phyloP scores from a whole-genome alignment of 1,140 invertebrate species.

The Palaemon carinicauda region DNA sequence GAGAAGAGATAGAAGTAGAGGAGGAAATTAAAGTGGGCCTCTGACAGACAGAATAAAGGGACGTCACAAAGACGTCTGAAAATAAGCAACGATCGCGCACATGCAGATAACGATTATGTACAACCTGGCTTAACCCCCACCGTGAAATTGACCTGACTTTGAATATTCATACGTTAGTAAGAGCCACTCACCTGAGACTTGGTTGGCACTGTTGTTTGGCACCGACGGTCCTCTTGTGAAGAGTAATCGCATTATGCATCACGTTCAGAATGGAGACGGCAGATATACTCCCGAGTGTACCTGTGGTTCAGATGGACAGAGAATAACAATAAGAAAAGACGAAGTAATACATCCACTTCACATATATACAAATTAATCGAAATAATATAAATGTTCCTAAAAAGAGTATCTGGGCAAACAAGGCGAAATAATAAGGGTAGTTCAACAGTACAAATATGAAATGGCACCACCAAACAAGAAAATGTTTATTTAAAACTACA shows the following conservation, averaged over 20 bases:
- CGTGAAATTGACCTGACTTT: background rate
- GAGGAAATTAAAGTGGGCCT: no score
- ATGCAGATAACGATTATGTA: background rate
- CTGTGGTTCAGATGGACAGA: conserved; percentile 59
- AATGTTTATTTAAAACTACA: no score
- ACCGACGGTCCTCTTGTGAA: conserved; percentile 75
- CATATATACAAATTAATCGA: background rate
- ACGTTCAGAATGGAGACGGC: conserved; percentile 72
- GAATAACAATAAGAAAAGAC: background rate
- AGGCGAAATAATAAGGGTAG: background rate
- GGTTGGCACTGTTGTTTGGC: conserved; percentile 72
- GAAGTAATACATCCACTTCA: background rate
- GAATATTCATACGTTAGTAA: background rate
- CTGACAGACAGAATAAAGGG: no score
- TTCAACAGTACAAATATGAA: no score
- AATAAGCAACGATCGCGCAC: no score
- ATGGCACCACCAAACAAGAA: no score
- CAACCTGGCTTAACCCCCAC: no score
- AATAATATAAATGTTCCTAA: background rate
- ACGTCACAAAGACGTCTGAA: no score
- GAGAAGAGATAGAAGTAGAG: no score
- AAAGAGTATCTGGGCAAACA: no score
- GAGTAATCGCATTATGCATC: conserved; percentile 75
- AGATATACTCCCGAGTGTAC: conserved; percentile 67
- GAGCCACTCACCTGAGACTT: conserved; percentile 62